Evolutionary conservation across 2,113 vertebrate species (phyloP).

Genomic region (Tragelaphus imberbis): DNA sequence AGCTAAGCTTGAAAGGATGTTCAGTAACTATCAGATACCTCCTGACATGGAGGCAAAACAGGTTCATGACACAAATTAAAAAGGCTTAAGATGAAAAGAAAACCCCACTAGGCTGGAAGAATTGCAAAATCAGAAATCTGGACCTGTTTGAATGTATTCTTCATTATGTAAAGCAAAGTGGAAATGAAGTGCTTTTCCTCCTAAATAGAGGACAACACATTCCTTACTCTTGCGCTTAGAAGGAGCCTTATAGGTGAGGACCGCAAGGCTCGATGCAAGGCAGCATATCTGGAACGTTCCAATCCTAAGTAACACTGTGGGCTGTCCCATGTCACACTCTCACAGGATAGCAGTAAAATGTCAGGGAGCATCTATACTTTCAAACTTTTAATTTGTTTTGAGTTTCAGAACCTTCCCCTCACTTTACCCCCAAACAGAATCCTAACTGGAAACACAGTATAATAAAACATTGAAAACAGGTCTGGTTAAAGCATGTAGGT

Average conservation of each 20-base stretch:
- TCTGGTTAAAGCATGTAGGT: background rate
- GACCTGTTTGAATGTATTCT: background rate
- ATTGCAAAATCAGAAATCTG: background rate
- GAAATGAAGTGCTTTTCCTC: background rate
- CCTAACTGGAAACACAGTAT: background rate
- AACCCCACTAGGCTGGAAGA: background rate
- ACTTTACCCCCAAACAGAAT: background rate
- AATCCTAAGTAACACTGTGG: background rate
- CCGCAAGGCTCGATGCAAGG: background rate
- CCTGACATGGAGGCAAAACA: background rate
- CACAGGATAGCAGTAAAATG: background rate
- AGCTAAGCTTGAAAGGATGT: background rate
- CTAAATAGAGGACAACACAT: background rate
- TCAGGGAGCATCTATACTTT: background rate
- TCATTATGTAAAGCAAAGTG: background rate
- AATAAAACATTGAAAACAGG: constrained; percentile 4
- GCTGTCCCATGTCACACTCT: background rate
- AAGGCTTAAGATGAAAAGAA: background rate
- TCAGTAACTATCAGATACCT: constrained; percentile 17
- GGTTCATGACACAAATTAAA: background rate
- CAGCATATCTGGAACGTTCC: background rate
- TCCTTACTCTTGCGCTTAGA: background rate
- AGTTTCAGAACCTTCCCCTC: background rate
- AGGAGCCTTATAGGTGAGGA: background rate
- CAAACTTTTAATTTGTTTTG: background rate